Conservation (phyloP, 1,140 invertebrate genomes). For the Macrostomum lignano region DNA sequence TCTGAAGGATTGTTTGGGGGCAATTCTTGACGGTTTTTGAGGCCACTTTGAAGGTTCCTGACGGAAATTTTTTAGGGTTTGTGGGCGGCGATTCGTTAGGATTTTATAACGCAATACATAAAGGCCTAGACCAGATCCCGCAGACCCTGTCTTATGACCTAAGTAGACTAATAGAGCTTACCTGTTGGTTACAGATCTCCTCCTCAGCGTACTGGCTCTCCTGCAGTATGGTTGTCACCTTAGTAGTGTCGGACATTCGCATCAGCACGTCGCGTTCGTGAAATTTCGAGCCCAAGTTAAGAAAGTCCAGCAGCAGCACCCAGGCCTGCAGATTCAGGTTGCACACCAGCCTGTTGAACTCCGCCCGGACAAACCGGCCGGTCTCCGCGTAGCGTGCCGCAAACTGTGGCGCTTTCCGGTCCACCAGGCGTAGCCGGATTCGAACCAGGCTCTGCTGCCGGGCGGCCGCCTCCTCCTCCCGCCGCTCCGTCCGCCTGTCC, state of each 20-base stretch:
- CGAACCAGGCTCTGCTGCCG: slow-evolving; percentile 30
- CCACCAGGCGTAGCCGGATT: slow-evolving; percentile 34
- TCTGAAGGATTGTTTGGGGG: too few relatives aligned
- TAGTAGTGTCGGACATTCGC: background rate
- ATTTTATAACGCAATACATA: too few relatives aligned
- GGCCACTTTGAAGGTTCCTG: too few relatives aligned
- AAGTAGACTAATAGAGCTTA: too few relatives aligned
- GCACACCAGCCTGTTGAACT: slow-evolving; percentile 65
- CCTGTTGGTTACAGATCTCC: too few relatives aligned
- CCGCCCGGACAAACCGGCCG: slow-evolving; percentile 36
- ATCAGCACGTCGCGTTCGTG: slow-evolving; percentile 5
- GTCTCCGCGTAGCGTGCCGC: slow-evolving; percentile 31
- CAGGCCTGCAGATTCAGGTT: slow-evolving; percentile 63
- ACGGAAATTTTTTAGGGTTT: too few relatives aligned
- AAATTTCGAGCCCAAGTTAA: slow-evolving; percentile 30
- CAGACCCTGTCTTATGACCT: too few relatives aligned
- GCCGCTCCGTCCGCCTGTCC: slow-evolving; percentile 11
- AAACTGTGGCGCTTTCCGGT: slow-evolving; percentile 34
- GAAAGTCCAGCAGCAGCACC: slow-evolving; percentile 70
- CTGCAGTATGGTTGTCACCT: slow-evolving; percentile 1
- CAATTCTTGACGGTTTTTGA: too few relatives aligned
- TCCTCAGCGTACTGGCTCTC: background rate
- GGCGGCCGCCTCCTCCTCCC: slow-evolving; percentile 9
- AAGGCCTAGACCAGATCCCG: too few relatives aligned
- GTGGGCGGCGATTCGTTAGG: too few relatives aligned